phyloP scores from a whole-genome alignment of 2,797 vertebrate species.

The Fratercula arctica region DNA sequence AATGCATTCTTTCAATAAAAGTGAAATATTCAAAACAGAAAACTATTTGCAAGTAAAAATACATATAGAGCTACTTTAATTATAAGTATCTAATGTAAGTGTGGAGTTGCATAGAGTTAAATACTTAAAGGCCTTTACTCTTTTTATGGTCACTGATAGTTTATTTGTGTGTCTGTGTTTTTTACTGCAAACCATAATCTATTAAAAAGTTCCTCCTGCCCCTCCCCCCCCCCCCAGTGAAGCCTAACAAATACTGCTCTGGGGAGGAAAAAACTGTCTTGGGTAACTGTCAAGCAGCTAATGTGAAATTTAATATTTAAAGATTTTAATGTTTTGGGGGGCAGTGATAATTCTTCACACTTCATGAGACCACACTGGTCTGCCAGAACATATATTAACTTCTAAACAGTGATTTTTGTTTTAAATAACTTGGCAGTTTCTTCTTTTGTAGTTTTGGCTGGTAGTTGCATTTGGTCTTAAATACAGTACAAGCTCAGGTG shows the following conservation, averaged over 20 bases:
- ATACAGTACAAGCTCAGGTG: background rate
- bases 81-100: background rate
- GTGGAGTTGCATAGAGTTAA: background rate
- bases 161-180: background rate
- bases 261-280: background rate
- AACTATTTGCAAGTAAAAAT: background rate
- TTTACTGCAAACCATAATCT: background rate
- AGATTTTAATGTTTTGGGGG: background rate
- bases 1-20: background rate
- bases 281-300: background rate
- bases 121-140: background rate
- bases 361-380: background rate
- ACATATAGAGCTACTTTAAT: background rate
- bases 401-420: background rate
- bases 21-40: background rate
- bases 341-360: background rate
- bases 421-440: background rate
- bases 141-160: background rate
- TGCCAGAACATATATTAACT: background rate
- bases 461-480: background rate
- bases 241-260: background rate
- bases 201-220: background rate
- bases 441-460: background rate
- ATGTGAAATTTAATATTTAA: background rate
- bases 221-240: background rate